Evolutionary conservation across 2,888 invertebrate species (phyloP).

Genomic region (Torymus auratus): DNA sequence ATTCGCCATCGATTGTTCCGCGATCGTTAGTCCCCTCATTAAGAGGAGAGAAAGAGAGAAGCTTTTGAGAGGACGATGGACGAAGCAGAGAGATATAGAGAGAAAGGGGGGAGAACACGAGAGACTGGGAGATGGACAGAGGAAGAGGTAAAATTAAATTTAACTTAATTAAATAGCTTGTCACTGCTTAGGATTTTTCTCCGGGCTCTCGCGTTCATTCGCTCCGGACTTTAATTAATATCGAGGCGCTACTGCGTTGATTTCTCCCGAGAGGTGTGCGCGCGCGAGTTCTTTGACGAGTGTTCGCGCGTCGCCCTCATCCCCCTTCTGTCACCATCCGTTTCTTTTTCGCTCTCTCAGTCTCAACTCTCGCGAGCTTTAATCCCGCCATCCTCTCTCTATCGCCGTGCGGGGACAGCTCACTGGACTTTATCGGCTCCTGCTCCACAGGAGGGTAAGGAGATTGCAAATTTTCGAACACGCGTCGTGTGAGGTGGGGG

Average conservation of each 20-base stretch:
- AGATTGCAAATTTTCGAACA: conserved; percentile 35
- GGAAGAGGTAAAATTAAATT: no score
- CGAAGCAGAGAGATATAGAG: not conserved
- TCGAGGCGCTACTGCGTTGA: not conserved
- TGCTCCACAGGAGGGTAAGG: not conserved
- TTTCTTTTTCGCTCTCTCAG: no score
- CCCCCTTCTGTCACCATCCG: no score
- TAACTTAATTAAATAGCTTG: conserved; percentile 25
- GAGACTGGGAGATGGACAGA: not conserved
- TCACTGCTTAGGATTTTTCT: not conserved
- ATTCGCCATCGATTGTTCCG: conserved; percentile 30
- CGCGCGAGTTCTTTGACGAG: conserved; percentile 15
- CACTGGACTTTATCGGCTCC: not conserved
- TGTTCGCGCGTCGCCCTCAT: no score
- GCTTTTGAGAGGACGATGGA: conserved; percentile 3
- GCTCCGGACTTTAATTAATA: conserved; percentile 15
- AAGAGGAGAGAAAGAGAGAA: not conserved
- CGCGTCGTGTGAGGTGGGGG: not conserved
- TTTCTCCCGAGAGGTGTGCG: conserved; percentile 17
- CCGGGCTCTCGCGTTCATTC: not conserved
- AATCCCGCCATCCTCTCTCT: not conserved
- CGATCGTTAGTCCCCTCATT: conserved; percentile 37
- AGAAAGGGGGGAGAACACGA: not conserved
- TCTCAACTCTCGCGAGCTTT: not conserved
- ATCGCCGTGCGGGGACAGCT: conserved; percentile 7